A percentile compares a stretch with the other conserved stretches of the same genome.
phyloP scores from a whole-genome alignment of 92 coral and sea anemone genomes.

The Bergia puertoricense region DNA sequence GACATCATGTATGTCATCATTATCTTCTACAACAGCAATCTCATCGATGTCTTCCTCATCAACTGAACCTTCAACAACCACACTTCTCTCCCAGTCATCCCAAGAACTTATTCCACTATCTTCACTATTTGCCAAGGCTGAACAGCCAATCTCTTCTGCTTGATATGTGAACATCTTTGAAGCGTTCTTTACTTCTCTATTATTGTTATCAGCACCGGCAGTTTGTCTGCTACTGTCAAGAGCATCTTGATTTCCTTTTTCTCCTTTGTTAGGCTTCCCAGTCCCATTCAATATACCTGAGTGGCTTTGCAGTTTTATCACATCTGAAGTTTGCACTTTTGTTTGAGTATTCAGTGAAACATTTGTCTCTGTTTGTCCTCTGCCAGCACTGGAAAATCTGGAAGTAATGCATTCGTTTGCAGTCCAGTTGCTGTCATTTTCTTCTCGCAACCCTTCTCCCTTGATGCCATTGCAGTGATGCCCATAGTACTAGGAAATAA shows the following conservation, averaged over 20 bases:
- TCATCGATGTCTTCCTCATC: conserved; percentile 71
- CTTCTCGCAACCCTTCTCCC: neutral
- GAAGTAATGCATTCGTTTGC: neutral
- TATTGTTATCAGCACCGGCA: neutral
- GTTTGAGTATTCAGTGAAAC: neutral
- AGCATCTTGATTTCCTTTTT: neutral
- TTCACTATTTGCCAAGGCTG: neutral
- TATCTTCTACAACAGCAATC: conserved; percentile 73
- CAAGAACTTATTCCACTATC: conserved; percentile 42
- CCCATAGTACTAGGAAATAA: neutral
- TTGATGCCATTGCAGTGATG: neutral
- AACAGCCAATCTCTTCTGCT: neutral
- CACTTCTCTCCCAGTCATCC: conserved; percentile 82
- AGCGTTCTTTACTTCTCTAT: too few relatives aligned
- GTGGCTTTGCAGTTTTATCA: neutral
- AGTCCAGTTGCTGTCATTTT: neutral
- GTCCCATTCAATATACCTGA: neutral
- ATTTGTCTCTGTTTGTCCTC: neutral
- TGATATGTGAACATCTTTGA: neutral
- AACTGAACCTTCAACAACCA: conserved; percentile 58
- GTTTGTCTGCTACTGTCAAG: neutral
- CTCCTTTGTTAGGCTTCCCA: neutral
- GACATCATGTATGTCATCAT: conserved; percentile 82
- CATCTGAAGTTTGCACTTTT: neutral
- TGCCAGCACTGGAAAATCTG: neutral